Evolutionary conservation across 2,797 vertebrate species (phyloP).

Genomic region (Craterocephalus amniculus): DNA sequence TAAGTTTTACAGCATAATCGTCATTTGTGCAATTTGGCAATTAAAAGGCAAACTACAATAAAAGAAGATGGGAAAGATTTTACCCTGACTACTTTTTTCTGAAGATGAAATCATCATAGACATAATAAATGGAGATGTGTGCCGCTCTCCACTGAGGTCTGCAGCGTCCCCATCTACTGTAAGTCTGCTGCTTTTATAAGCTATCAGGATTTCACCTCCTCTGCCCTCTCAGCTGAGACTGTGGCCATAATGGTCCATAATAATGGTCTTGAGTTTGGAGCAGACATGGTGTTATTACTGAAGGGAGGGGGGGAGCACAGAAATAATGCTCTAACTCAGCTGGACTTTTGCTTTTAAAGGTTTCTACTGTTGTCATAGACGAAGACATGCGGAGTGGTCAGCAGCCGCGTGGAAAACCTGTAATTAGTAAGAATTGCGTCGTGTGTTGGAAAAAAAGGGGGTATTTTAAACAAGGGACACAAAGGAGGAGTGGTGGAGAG

Average conservation of each 20-base stretch:
- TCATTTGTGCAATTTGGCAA: background rate
- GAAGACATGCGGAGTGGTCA: conserved; percentile 72
- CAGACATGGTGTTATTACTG: conserved; percentile 75
- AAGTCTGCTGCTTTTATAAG: conserved; percentile 63
- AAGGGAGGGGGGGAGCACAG: conserved; percentile 28
- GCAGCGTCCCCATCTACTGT: conserved; percentile 27
- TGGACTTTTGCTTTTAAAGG: conserved; percentile 69
- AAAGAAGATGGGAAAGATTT: background rate
- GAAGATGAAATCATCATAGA: conserved; percentile 14
- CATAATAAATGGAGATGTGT: conserved; percentile 17
- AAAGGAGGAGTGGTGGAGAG: conserved; percentile 81
- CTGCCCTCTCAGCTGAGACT: conserved; percentile 71
- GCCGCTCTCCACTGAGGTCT: conserved; percentile 33
- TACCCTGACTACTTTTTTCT: conserved; percentile 12
- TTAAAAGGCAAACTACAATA: background rate
- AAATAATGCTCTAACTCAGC: conserved; percentile 64
- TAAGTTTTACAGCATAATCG: conserved; percentile 13
- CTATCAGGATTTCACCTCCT: conserved; percentile 71
- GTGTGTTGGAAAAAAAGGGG: conserved; percentile 39
- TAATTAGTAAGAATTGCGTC: conserved; percentile 78
- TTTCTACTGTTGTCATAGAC: conserved; percentile 58
- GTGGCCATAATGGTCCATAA: conserved; percentile 77
- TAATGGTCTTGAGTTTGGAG: conserved; percentile 72
- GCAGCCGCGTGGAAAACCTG: conserved; percentile 72
- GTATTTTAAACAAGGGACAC: conserved; percentile 76